A percentile compares a stretch with the other conserved stretches of the same genome.
phyloP scores from a whole-genome alignment of 2,888 invertebrate species.

The Synergus itoensis region DNA sequence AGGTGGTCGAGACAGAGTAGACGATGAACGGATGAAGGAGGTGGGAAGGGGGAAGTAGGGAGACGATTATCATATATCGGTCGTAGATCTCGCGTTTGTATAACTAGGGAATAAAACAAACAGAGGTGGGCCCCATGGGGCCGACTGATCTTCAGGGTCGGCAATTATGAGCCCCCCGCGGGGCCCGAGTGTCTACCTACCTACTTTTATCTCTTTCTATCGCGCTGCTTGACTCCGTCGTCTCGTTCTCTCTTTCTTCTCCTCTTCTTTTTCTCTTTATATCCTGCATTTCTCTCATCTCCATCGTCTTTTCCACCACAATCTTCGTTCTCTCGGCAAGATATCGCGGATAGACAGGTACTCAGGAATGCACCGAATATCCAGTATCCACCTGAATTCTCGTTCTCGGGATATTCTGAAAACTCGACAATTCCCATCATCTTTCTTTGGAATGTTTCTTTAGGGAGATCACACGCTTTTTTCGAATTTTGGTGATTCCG shows the following conservation, averaged over 20 bases:
- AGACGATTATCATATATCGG: slow-evolving; percentile 77
- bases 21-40: slow-evolving; percentile 45
- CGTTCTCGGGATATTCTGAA: background rate
- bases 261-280: slow-evolving; percentile 27
- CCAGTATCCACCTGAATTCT: slow-evolving; percentile 35
- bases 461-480: background rate
- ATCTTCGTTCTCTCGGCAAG: background rate
- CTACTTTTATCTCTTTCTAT: slow-evolving; percentile 46
- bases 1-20: slow-evolving; percentile 57
- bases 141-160: slow-evolving; percentile 76
- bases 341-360: slow-evolving; percentile 58
- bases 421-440: slow-evolving; percentile 3
- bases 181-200: slow-evolving; percentile 69
- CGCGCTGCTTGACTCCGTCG: slow-evolving; percentile 41
- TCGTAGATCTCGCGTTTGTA: slow-evolving; percentile 78
- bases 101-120: slow-evolving; percentile 78
- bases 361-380: slow-evolving; percentile 61
- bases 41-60: slow-evolving; percentile 43
- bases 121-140: slow-evolving; percentile 76
- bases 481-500: background rate
- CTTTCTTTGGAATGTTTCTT: background rate
- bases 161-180: slow-evolving; percentile 77
- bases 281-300: slow-evolving; percentile 29
- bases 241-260: slow-evolving; percentile 22
- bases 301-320: slow-evolving; percentile 1